A percentile compares a stretch with the other conserved stretches of the same genome.
Conservation (phyloP, 2,888 invertebrate genomes). For the Cerastis rubricosa region DNA sequence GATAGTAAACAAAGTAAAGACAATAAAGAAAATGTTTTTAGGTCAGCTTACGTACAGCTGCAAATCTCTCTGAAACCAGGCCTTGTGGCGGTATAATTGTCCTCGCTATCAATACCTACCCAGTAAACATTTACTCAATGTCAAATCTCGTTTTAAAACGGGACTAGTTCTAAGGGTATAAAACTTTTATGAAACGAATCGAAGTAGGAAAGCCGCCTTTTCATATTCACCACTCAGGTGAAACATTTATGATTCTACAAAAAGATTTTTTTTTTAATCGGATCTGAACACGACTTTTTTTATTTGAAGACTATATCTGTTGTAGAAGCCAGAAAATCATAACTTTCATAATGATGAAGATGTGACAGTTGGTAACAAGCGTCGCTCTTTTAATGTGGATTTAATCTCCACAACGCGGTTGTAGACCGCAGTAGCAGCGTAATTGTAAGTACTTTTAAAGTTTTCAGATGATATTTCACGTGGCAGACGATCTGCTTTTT, state of each 20-base stretch:
- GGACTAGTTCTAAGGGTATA: background rate
- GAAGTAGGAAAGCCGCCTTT: background rate
- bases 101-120: background rate
- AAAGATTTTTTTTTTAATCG: background rate
- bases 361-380: background rate
- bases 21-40: background rate
- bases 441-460: background rate
- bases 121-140: too few relatives aligned
- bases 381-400: background rate
- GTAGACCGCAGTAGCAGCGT: background rate
- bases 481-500: background rate
- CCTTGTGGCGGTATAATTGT: too few relatives aligned
- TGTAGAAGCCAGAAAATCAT: background rate
- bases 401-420: background rate
- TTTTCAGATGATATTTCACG: background rate
- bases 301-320: background rate
- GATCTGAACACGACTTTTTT: background rate
- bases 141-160: background rate
- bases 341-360: background rate
- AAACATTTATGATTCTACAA: background rate
- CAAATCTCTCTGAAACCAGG: background rate
- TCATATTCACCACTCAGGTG: background rate
- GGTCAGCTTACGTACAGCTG: too few relatives aligned
- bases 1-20: background rate
- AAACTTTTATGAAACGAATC: constrained; percentile 3